Percentiles rank a stretch among this genome's conserved stretches.
These are phyloP conservation scores for Nyctalus aviator DNA, from an alignment of 2,797 vertebrate species.

Conservation along the genomic window DNA sequence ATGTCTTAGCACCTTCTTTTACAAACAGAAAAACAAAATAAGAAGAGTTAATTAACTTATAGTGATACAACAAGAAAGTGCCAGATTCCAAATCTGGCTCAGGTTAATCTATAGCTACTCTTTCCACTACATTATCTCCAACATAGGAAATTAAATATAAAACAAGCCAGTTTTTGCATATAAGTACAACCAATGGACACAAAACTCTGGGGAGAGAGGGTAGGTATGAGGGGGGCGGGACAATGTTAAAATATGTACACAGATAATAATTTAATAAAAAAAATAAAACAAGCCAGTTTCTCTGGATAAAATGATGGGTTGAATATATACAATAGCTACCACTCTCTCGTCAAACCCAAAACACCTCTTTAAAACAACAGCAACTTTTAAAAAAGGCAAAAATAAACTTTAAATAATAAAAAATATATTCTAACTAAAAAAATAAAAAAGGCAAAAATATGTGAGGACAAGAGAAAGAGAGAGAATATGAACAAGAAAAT, in stretches of 20 bases:
- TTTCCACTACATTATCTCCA: background rate
- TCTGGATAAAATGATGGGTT: background rate
- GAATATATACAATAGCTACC: background rate
- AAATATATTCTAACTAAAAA: too few species aligned
- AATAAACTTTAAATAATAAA: background rate
- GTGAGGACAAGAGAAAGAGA: background rate
- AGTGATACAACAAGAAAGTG: background rate
- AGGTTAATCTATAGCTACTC: background rate
- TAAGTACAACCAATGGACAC: too few species aligned
- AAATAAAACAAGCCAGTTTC: background rate
- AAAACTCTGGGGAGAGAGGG: too few species aligned
- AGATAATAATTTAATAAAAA: too few species aligned
- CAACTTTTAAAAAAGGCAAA: background rate
- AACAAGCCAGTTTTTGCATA: background rate
- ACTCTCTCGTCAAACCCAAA: background rate
- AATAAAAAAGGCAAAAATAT: background rate
- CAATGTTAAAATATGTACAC: too few species aligned
- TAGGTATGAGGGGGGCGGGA: too few species aligned
- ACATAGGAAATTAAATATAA: background rate
- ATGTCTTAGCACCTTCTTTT: slow-evolving; percentile 5
- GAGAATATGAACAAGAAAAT: background rate
- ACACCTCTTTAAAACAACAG: background rate
- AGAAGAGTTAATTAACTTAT: background rate
- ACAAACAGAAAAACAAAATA: background rate
- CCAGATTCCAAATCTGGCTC: background rate